Percentiles rank a stretch among this genome's conserved stretches.
Evolutionary conservation across 2,113 vertebrate species (phyloP).

Genomic region (Helogale parvula): DNA sequence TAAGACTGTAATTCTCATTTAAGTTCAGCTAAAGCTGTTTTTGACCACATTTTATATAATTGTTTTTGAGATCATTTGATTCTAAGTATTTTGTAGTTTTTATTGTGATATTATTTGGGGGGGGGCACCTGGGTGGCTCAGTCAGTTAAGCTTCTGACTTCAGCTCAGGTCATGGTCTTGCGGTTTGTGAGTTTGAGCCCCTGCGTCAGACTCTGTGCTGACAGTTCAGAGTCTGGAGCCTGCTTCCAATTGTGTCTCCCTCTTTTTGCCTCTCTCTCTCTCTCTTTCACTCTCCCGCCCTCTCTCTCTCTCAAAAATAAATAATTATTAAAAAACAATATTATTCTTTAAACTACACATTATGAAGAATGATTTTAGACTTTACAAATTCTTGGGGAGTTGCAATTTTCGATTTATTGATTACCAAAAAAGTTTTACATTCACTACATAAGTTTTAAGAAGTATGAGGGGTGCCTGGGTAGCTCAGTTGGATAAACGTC

Average conservation of each 20-base stretch:
- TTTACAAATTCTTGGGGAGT: background rate
- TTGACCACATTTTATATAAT: background rate
- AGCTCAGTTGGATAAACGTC: too few relatives aligned
- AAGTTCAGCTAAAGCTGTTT: background rate
- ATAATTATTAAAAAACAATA: too few relatives aligned
- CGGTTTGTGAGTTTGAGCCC: too few relatives aligned
- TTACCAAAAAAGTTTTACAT: background rate
- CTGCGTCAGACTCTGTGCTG: too few relatives aligned
- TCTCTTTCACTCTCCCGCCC: accelerated
- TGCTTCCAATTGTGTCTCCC: too few relatives aligned
- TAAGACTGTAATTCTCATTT: background rate
- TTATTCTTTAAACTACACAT: background rate
- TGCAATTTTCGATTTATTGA: background rate
- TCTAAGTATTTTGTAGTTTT: background rate
- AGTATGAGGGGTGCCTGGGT: background rate
- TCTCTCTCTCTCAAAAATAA: too few relatives aligned
- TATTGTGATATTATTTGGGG: background rate
- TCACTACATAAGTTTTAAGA: background rate
- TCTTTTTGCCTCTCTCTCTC: too few relatives aligned
- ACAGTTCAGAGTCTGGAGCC: too few relatives aligned
- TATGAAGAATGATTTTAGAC: background rate
- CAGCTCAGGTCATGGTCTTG: too few relatives aligned
- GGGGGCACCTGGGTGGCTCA: too few relatives aligned
- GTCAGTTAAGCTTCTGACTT: too few relatives aligned
- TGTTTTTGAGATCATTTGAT: background rate